Evolutionary conservation across 2,797 vertebrate genomes (phyloP), one percentile per base, ranked within the genome.

Genomic region (Pipistrellus pipistrellus): DNA sequence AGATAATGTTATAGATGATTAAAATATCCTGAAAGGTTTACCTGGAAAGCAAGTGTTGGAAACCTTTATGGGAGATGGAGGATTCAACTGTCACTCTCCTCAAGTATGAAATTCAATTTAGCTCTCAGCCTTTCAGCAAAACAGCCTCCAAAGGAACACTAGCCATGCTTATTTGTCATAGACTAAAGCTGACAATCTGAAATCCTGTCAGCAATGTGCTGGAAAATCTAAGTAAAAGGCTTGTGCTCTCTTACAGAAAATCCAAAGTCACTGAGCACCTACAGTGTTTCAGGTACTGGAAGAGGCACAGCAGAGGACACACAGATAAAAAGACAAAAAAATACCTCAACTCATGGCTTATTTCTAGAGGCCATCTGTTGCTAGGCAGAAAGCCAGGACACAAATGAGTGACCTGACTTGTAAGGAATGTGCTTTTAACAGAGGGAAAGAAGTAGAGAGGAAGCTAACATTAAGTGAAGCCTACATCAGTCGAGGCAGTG

Each of bases 101-200:
- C n/a, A 30, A 89, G 7, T 69, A 88, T 55, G 21, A 94, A 66
- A 85, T 94, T 51, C 81, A 72, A 78, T 92, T 88, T 89, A 91
- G 10, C 57, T 89, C 35, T 92, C 30, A 72, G 69, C 51, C 84
- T n/a, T 25, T 94, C 53, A 85, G 69, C 46, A 91, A 25, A 84
- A 91, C 8, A 64, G 55, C 51, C n/a, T 88, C 55, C 77, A 95
- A 95, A 91, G 35, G 46, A 87, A 68, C 21, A 86, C 25, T 77
- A 91, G 95, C n/a, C 88, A 84, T 72, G 41, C n/a, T 72, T 18
- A 17, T 68, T 68, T 91, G 84, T 93, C 80, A 93, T 21, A 77
- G 20, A 77, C 3, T 62, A 82, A 80, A 53, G 4, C 17, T 76
- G 32, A 75, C 44, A 84, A 21, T 66, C 55, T 84, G 6, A 30